Base-by-base conservation (phyloP, 23 tunicate species). In the Aplidium turbinatum region DNA sequence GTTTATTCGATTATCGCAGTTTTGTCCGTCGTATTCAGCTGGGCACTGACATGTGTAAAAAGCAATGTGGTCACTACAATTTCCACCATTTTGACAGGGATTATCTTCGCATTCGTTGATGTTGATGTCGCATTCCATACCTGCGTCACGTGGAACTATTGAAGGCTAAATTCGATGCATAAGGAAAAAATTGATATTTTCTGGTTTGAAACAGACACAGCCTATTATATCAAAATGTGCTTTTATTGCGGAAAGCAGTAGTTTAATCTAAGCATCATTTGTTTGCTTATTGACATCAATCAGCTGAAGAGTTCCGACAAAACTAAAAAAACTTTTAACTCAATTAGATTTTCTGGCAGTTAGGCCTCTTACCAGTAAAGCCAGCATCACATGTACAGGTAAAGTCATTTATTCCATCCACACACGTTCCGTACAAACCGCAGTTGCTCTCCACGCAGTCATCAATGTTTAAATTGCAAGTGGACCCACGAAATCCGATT, bases 1-100 rank as follows among this genome's bases (percentile, higher is more conserved):
- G 73, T 40, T 75, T 21, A 60, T 69, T 40, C 78, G 39, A 1
- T 42, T 20, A 38, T 70, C 69, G 60, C 92, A 85, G 61, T 70
- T 68, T 30, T 36, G 72, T 47, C 92, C 92, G 24, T 71, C 47
- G 75, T 78, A 85, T 4, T 58, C 75, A 47, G 27, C 47, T 20
- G 73, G 51, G 66, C 92, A 85, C 3, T 50, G 30, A 62, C 92
- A 85, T 27, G 57, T 71, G 66, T 77, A 78, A 47, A 68, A 85
- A 36, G 46, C 78, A 29, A 85, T 48, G 25, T 72, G 74, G 25
- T 85, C 84, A 21, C 58, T 50, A 31, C 92, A 85, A 35, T 30
- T 78, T 0, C 92, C 92, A 47, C 84, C 84, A 63, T 78, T 85
- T 71, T 78, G 35, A 63, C 92, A 85, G 1, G 92, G 92, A 21